Percentiles rank a stretch among this genome's conserved stretches.
Conservation (phyloP, 2,113 vertebrate genomes). For the Crocuta crocuta region DNA sequence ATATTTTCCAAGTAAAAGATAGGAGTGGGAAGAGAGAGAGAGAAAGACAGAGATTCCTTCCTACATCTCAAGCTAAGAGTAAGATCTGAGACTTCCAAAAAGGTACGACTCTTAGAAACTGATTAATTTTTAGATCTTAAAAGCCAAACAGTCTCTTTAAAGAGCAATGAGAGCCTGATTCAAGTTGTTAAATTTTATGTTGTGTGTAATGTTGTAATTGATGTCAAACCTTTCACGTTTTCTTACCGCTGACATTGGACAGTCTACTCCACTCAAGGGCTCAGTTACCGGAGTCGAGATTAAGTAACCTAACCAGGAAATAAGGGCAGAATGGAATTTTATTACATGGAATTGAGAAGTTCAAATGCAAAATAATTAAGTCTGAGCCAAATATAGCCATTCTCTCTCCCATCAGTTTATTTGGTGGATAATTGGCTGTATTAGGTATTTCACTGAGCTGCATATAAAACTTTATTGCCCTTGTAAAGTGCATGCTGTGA, state of each 20-base stretch:
- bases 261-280: conserved; percentile 79
- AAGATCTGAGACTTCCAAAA: conserved; percentile 61
- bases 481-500: conserved; percentile 90
- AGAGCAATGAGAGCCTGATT: conserved; percentile 88
- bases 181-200: conserved; percentile 92
- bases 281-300: conserved; percentile 77
- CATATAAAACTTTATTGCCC: conserved; percentile 92
- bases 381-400: conserved; percentile 80
- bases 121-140: conserved; percentile 87
- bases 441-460: conserved; percentile 85
- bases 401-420: conserved; percentile 85
- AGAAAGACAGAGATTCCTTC: not conserved
- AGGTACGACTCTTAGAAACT: conserved; percentile 80
- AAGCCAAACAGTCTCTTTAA: conserved; percentile 86
- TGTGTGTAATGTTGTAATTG: conserved; percentile 92
- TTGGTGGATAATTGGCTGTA: conserved; percentile 84
- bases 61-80: conserved; percentile 21
- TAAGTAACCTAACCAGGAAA: conserved; percentile 85
- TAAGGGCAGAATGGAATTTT: conserved; percentile 81
- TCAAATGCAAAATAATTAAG: conserved; percentile 87
- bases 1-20: not conserved
- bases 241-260: conserved; percentile 88
- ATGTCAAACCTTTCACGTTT: conserved; percentile 89
- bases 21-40: not conserved
- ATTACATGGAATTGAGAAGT: conserved; percentile 81